Conservation (phyloP, 2,797 vertebrate genomes). For the Pampus argenteus region DNA sequence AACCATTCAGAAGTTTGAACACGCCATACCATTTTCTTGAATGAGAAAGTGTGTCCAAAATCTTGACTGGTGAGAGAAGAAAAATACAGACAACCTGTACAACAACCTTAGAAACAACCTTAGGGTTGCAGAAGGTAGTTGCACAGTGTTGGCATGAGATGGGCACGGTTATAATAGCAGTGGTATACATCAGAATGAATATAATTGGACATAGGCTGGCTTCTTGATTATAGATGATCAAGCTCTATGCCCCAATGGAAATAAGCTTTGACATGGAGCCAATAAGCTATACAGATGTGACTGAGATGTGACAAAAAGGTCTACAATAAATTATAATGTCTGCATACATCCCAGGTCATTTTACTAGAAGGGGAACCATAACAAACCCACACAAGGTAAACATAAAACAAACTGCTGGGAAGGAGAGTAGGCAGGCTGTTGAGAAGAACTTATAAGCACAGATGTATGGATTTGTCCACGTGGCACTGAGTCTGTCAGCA, state of each 20-base stretch:
- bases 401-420: not conserved
- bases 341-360: not conserved
- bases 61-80: no score
- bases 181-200: no score
- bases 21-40: no score
- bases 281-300: not conserved
- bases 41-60: no score
- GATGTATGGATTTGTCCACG: conserved; percentile 54
- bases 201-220: not conserved
- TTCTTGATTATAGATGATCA: conserved; percentile 19
- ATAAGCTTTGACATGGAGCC: not conserved
- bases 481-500: conserved; percentile 51
- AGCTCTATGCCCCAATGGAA: conserved; percentile 4
- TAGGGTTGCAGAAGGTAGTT: no score
- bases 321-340: not conserved
- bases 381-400: not conserved
- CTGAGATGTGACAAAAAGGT: not conserved
- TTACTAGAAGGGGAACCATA: not conserved
- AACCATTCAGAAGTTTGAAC: no score
- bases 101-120: no score
- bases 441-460: conserved; percentile 17
- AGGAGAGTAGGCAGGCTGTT: not conserved
- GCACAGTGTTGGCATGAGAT: no score
- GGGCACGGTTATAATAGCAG: no score
- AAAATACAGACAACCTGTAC: no score